A percentile compares a stretch with the other conserved stretches of the same genome.
Evolutionary conservation across 2,888 invertebrate species (phyloP).

Genomic region (Merodon equestris): DNA sequence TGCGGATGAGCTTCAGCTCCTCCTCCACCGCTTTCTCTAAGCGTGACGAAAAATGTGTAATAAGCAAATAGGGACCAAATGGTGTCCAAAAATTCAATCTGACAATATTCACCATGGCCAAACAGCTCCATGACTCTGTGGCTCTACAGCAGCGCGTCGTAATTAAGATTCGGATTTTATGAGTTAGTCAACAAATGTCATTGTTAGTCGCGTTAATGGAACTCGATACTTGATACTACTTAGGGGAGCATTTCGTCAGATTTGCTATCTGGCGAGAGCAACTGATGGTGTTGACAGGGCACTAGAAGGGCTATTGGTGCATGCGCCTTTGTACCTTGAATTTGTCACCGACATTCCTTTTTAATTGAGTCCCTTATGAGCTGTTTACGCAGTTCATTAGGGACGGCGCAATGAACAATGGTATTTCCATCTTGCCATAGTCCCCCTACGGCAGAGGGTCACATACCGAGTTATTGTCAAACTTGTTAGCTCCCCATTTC

Average conservation of each 20-base stretch:
- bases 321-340: conserved; percentile 51
- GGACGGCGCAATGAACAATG: conserved; percentile 26
- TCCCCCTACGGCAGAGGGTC: conserved; percentile 18
- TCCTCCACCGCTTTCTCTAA: conserved; percentile 25
- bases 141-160: conserved; percentile 38
- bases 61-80: conserved; percentile 53
- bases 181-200: conserved; percentile 65
- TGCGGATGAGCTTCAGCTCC: background rate
- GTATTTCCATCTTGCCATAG: conserved; percentile 26
- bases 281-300: conserved; percentile 9
- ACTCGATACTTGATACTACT: conserved; percentile 34
- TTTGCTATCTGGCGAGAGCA: conserved; percentile 13
- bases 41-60: conserved; percentile 32
- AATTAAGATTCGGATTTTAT: conserved; percentile 62
- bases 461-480: conserved; percentile 54
- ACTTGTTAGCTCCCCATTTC: conserved; percentile 37
- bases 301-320: conserved; percentile 8
- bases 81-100: conserved; percentile 41
- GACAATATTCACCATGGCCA: too few species aligned
- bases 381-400: conserved; percentile 48
- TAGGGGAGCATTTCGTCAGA: conserved; percentile 14
- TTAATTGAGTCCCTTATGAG: conserved; percentile 46
- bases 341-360: conserved; percentile 53
- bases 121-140: background rate
- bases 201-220: conserved; percentile 63